Evolutionary conservation across 1,140 invertebrate genomes (phyloP), one percentile per base, ranked within the genome.

Genomic region (Goniozus legneri): DNA sequence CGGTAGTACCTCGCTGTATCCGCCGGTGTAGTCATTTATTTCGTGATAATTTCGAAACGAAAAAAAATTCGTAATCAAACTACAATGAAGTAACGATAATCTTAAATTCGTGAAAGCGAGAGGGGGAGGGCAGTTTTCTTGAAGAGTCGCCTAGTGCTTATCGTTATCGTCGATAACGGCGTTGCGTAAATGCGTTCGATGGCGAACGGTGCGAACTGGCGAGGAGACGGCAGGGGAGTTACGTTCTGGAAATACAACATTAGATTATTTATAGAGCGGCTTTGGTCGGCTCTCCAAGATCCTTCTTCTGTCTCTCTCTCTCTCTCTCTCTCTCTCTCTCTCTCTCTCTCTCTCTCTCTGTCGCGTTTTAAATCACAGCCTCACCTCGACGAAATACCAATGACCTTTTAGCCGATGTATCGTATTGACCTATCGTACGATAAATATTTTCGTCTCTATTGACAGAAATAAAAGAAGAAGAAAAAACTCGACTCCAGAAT

Each of bases 151-250:
- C 24, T 61, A 45, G 38, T 37, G 46, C 49, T 58, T 62, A 62
- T 62, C 63, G 45, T 64, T 64, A 62, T 60, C 57, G 49, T 47
- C 52, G 45, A 40, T n/a, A n/a, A n/a, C n/a, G 35, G 41, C 35
- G 47, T 65, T 64, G 62, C 60, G 60, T 55, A 62, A 63, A 61
- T 31, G 41, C 50, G 43, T n/a, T n/a, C n/a, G n/a, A n/a, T n/a
- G n/a, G n/a, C n/a, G n/a, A n/a, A n/a, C n/a, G n/a, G n/a, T n/a
- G n/a, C n/a, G n/a, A n/a, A n/a, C n/a, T n/a, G n/a, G n/a, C n/a
- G n/a, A n/a, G n/a, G n/a, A n/a, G n/a, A n/a, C n/a, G n/a, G n/a
- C n/a, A n/a, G n/a, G n/a, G n/a, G n/a, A n/a, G n/a, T n/a, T n/a
- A n/a, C n/a, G 50, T 40, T 21, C 54, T 59, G 52, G 56, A 63